phyloP scores from a whole-genome alignment of 2,797 vertebrate genomes.

The Cuniculus paca region DNA sequence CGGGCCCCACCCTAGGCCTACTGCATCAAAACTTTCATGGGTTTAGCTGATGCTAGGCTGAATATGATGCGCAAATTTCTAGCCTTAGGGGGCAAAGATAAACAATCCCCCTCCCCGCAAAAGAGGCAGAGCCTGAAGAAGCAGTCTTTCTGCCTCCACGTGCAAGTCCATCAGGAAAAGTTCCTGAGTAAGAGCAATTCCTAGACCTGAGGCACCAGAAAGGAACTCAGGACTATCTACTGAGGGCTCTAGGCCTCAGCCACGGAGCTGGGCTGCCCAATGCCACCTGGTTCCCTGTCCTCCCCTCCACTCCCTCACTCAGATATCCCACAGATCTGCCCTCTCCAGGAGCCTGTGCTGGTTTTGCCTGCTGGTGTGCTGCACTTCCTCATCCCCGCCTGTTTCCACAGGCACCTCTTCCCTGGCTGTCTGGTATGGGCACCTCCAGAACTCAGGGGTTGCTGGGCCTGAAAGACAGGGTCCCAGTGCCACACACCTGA shows the following conservation, averaged over 20 bases:
- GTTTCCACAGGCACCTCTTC: background rate
- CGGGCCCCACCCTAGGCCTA: background rate
- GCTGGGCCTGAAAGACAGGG: background rate
- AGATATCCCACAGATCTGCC: background rate
- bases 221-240: background rate
- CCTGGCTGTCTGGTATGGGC: background rate
- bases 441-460: background rate
- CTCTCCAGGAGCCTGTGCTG: background rate
- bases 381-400: background rate
- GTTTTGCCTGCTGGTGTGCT: background rate
- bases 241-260: background rate
- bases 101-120: background rate
- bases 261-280: rapidly evolving
- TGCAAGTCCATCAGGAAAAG: background rate
- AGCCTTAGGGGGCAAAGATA: background rate
- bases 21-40: background rate
- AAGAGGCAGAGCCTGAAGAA: background rate
- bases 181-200: background rate
- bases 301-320: background rate
- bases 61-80: background rate
- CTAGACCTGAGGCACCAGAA: background rate
- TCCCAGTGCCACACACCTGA: no score
- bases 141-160: rapidly evolving
- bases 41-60: background rate
- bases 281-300: background rate